Conservation (phyloP, 2,888 invertebrate genomes). For the Sarcophaga carnaria region DNA sequence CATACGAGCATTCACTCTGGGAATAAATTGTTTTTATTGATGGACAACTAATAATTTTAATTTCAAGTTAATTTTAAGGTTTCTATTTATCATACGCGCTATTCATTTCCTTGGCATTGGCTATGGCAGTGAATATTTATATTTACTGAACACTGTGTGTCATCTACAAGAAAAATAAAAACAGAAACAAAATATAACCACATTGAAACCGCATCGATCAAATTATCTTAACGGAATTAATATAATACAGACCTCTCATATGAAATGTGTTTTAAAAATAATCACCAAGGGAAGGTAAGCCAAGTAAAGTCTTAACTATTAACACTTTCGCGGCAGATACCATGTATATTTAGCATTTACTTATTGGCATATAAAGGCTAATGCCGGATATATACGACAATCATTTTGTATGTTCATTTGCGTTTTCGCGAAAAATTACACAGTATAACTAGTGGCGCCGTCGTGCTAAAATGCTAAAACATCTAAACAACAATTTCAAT, state of each 20-base stretch:
- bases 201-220: constrained; percentile 56
- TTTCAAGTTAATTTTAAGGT: constrained; percentile 45
- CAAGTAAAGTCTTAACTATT: neutral
- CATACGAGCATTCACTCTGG: neutral
- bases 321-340: too few species aligned
- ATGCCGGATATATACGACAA: too few species aligned
- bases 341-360: too few species aligned
- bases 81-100: constrained; percentile 34
- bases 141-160: neutral
- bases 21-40: neutral
- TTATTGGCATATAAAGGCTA: too few species aligned
- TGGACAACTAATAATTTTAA: neutral
- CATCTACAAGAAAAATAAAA: neutral
- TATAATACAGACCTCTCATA: neutral
- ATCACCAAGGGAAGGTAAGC: neutral
- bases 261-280: constrained; percentile 5
- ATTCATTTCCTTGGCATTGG: constrained; percentile 42
- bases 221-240: constrained; percentile 46
- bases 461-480: too few species aligned
- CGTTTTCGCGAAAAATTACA: too few species aligned
- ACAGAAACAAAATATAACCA: constrained; percentile 9
- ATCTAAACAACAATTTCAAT: too few species aligned
- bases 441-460: too few species aligned
- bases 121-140: neutral
- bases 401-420: too few species aligned